Evolutionary conservation across 2,888 invertebrate species (phyloP).

Genomic region (Eristalis tenax): DNA sequence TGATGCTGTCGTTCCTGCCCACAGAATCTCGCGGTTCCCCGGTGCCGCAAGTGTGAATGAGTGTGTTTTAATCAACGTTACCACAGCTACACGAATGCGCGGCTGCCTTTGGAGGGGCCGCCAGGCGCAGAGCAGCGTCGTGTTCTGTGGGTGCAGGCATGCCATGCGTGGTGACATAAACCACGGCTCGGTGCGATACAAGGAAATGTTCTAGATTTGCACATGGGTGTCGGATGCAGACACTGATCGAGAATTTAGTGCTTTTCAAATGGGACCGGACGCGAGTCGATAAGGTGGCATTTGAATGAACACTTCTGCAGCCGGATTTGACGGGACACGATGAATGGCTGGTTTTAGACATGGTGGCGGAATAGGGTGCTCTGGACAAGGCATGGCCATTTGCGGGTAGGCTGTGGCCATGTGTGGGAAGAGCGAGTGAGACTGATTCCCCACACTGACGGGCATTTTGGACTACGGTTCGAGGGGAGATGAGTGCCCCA

Average conservation of each 20-base stretch:
- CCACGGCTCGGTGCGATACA: not conserved
- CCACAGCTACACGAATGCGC: not conserved
- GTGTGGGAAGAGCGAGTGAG: not conserved
- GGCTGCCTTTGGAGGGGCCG: not conserved
- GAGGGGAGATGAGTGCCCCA: too few relatives aligned
- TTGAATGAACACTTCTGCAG: too few relatives aligned
- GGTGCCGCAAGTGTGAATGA: not conserved
- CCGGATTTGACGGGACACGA: not conserved
- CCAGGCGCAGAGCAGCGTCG: not conserved
- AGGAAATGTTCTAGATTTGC: constrained; percentile 38
- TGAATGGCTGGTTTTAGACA: not conserved
- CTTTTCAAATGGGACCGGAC: not conserved
- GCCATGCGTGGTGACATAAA: constrained; percentile 6
- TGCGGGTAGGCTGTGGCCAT: not conserved
- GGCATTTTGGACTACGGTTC: too few relatives aligned
- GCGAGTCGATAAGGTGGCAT: not conserved
- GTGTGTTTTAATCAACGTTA: constrained; percentile 18
- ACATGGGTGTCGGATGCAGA: not conserved
- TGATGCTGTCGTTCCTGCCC: constrained; percentile 27
- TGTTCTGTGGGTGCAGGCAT: not conserved
- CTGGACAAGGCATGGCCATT: not conserved
- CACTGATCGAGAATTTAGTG: not conserved
- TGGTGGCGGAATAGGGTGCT: not conserved
- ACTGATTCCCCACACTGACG: too few relatives aligned
- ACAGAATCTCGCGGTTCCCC: constrained; percentile 21